A percentile compares a stretch with the other conserved stretches of the same genome.
Conservation (phyloP, 1,140 invertebrate species). For the Pogonus chalceus region DNA sequence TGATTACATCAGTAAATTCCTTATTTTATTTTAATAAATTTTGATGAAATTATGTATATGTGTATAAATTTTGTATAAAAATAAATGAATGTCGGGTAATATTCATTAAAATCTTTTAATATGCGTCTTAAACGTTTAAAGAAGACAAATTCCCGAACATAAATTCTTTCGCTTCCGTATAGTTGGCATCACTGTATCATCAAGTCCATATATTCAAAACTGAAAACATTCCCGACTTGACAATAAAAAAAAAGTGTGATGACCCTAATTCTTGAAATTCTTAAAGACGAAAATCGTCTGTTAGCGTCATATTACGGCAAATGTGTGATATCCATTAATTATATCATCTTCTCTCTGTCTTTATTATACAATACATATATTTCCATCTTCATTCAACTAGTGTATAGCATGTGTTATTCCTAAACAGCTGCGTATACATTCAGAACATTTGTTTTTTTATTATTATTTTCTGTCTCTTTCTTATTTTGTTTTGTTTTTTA, state of each 20-base stretch:
- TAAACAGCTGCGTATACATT: neutral
- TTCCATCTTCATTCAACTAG: neutral
- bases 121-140: neutral
- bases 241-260: neutral
- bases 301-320: neutral
- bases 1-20: too few relatives aligned
- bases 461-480: neutral
- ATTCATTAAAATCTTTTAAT: too few relatives aligned
- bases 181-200: neutral
- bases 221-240: neutral
- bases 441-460: neutral
- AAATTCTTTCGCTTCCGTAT: neutral
- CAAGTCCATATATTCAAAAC: neutral
- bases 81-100: too few relatives aligned
- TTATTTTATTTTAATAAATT: too few relatives aligned
- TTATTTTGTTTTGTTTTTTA: neutral
- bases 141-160: neutral
- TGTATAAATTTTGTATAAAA: too few relatives aligned
- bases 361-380: neutral
- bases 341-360: neutral
- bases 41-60: too few relatives aligned
- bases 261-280: neutral
- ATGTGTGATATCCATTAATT: neutral
- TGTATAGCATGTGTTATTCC: neutral
- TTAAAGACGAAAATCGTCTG: neutral